Percentiles rank a stretch among this genome's conserved stretches.
These are phyloP conservation scores for Morus bassanus DNA, from an alignment of 2,797 vertebrate species.

Conservation along the genomic window DNA sequence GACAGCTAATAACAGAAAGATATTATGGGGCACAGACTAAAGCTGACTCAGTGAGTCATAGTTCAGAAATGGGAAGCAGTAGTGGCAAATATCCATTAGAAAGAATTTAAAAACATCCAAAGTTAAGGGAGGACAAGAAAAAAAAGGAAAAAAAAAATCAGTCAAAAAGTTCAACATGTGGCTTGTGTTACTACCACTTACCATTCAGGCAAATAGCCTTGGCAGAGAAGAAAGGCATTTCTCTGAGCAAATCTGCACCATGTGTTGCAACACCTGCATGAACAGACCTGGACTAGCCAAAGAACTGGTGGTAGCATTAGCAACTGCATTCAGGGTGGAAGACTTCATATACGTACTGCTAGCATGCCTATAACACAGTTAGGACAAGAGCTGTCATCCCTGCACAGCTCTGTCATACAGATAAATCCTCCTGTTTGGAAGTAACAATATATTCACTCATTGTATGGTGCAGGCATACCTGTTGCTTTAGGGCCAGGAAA, in stretches of 20 bases:
- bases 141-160: not conserved
- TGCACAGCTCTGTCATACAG: no score
- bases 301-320: not conserved
- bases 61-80: not conserved
- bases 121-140: not conserved
- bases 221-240: not conserved
- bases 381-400: not conserved
- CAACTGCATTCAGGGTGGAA: not conserved
- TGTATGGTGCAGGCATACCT: not conserved
- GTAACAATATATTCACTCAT: fast-evolving
- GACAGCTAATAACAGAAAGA: not conserved
- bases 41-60: not conserved
- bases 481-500: not conserved
- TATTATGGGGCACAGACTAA: not conserved
- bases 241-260: not conserved
- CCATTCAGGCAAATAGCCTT: not conserved
- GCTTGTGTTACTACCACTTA: not conserved
- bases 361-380: not conserved
- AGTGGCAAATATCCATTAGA: not conserved
- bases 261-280: not conserved
- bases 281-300: not conserved
- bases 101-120: not conserved
- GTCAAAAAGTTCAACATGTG: not conserved
- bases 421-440: not conserved
- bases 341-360: not conserved